Evolutionary conservation across 2,797 vertebrate genomes (phyloP), one percentile per base, ranked within the genome.

Genomic region (Myotis findleyi): DNA sequence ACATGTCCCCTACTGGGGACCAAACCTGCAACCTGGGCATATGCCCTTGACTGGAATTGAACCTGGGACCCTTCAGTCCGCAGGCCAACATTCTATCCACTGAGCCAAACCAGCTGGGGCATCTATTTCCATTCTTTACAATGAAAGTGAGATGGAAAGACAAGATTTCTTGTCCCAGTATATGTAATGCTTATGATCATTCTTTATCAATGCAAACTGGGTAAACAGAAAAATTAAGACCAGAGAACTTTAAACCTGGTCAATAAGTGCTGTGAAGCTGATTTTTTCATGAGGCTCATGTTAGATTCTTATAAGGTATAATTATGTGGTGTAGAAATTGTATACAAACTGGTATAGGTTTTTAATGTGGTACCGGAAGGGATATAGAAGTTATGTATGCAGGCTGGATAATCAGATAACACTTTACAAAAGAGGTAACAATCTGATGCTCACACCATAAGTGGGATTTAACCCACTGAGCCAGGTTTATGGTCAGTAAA

Each of bases 111-210:
- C 57, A 59, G 57, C 27, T 30, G 59, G 25, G 6, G 13, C 59
- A 62, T 62, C 59, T 93, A 21, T 94, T 85, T 96, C 59, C 18
- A 55, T 76, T 95, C 71, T 93, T 87, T 57, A 77, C 55, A 87
- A 5, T 91, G 47, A 72, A 93, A 76, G 14, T 83, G 64, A 55
- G 6, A 38, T 75, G n/a, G 41, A 73, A 51, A 75, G 57, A 86
- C 69, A 51, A 76, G 7, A 17, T 79, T 89, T 59, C 57, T 94
- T 62, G 13, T 76, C 66, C 73, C 87, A 44, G 36, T 87, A 69
- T 66, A 38, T 77, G 21, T 44, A 36, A 30, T 89, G 44, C 30
- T 77, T 55, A 75, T 86, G 86, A 47, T 57, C 73, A 93, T 90
- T 86, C 53, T 79, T 77, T 69, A 18, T 53, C 25, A 41, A 5